phyloP scores from a whole-genome alignment of 2,113 vertebrate species.

The Mesocricetus auratus region DNA sequence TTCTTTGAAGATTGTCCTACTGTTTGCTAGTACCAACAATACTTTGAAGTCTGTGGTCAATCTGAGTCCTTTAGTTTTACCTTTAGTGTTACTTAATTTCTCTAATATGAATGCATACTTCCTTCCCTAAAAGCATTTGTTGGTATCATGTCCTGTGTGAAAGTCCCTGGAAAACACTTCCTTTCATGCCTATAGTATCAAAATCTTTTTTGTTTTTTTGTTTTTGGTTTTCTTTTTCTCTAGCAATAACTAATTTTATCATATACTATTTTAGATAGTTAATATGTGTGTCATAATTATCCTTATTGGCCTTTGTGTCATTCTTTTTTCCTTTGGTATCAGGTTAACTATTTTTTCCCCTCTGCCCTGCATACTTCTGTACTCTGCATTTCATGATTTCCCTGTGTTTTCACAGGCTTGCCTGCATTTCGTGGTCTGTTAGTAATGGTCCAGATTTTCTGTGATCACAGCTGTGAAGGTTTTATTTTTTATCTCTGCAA shows the following conservation, averaged over 20 bases:
- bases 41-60: neutral
- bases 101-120: neutral
- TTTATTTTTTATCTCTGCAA: slow-evolving; percentile 27
- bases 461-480: neutral
- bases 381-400: neutral
- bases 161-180: neutral
- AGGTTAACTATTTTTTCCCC: neutral
- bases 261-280: neutral
- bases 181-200: neutral
- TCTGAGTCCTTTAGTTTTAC: neutral
- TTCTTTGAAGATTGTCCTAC: neutral
- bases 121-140: neutral
- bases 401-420: neutral
- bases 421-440: neutral
- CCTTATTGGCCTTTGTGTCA: neutral
- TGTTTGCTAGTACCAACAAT: neutral
- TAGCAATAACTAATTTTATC: neutral
- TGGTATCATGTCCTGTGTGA: neutral
- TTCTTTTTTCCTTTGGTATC: neutral
- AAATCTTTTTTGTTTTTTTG: neutral
- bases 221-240: neutral
- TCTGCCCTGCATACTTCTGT: neutral
- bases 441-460: neutral
- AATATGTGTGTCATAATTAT: neutral
- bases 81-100: neutral